phyloP scores from a whole-genome alignment of 2,113 vertebrate genomes.

The Sclerurus mexicanus region DNA sequence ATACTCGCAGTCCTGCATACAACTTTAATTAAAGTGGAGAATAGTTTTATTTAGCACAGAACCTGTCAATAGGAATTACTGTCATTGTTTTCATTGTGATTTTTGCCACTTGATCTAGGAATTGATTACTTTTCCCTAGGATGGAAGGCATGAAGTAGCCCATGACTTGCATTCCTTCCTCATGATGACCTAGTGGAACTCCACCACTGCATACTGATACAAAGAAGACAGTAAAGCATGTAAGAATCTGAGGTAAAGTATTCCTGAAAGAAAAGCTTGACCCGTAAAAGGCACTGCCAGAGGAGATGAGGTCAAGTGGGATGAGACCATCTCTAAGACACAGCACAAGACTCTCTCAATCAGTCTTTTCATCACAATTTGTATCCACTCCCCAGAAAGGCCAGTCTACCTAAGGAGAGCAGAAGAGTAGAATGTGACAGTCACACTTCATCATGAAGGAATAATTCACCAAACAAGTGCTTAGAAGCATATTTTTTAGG shows the following conservation, averaged over 20 bases:
- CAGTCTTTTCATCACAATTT: background rate
- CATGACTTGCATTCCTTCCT: background rate
- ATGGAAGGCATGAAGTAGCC: background rate
- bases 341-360: background rate
- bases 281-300: background rate
- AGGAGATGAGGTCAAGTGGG: background rate
- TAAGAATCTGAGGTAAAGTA: background rate
- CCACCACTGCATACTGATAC: background rate
- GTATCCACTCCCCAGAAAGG: background rate
- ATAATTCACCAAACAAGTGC: background rate
- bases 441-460: background rate
- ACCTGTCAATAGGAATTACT: background rate
- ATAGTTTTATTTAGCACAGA: background rate
- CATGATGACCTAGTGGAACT: background rate
- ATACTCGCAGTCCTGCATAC: background rate
- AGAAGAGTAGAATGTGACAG: background rate
- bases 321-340: background rate
- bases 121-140: background rate
- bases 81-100: background rate
- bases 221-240: background rate
- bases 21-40: background rate
- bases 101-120: background rate
- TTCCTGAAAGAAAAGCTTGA: background rate
- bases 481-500: background rate
- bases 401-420: background rate